A percentile compares a stretch with the other conserved stretches of the same genome.
phyloP scores from a whole-genome alignment of 2,113 vertebrate genomes.

The Cottus gobio region DNA sequence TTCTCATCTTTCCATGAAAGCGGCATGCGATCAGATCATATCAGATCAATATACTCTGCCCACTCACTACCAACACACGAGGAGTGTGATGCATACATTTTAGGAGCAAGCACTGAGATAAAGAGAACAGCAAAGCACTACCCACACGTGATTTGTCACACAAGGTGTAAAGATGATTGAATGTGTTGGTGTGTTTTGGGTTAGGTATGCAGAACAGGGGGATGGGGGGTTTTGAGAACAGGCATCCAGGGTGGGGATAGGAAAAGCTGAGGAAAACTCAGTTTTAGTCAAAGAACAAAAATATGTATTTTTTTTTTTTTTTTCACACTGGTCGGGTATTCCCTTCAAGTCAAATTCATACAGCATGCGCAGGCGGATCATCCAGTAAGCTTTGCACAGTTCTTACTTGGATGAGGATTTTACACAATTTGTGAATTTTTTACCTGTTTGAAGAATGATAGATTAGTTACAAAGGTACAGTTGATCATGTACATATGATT shows the following conservation, averaged over 20 bases:
- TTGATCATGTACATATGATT: constrained; percentile 5
- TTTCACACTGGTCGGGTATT: constrained; percentile 7
- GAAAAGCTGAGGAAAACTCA: constrained; percentile 25
- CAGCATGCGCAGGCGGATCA: constrained; percentile 81
- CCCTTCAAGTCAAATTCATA: constrained; percentile 69
- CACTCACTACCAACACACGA: constrained; percentile 64
- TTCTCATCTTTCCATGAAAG: constrained; percentile 59
- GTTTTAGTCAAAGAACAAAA: constrained; percentile 31
- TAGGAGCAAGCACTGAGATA: constrained; percentile 13
- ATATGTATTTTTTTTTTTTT: constrained; percentile 10
- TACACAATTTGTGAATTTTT: constrained; percentile 86
- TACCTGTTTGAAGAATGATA: constrained; percentile 84
- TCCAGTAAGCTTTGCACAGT: constrained; percentile 59
- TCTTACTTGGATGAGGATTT: constrained; percentile 87
- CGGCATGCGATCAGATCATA: constrained; percentile 66
- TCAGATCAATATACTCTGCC: constrained; percentile 30
- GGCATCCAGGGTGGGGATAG: constrained; percentile 58
- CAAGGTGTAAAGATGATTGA: constrained; percentile 5
- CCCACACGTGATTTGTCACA: constrained; percentile 16
- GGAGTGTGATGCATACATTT: constrained; percentile 1
- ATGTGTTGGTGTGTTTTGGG: constrained; percentile 66
- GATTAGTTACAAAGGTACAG: constrained; percentile 58
- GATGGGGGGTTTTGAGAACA: constrained; percentile 37
- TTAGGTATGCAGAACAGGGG: constrained; percentile 41
- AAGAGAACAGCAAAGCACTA: constrained; percentile 1